Evolutionary conservation across 2,113 vertebrate species (phyloP), one percentile per base, ranked within the genome.

Genomic region (Nibea coibor): DNA sequence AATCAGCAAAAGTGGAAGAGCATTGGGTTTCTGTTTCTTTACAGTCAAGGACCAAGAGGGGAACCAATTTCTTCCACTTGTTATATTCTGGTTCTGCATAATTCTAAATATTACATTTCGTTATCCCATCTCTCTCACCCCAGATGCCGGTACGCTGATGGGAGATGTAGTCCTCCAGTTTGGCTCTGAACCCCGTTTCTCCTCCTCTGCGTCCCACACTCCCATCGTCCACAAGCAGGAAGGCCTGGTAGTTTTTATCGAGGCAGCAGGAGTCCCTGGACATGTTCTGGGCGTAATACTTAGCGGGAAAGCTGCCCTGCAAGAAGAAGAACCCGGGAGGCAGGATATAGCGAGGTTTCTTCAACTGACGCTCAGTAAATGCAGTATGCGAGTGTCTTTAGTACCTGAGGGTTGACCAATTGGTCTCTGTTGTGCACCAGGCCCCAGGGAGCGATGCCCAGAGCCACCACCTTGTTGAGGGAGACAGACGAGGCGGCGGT

Each of bases 231-330:
- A 97, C 96, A 68, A 98, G 89, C 22, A 98, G 93, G 87, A 97
- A 98, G 48, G 95, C 96, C 10, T 97, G 96, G 88, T 97, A 96
- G 90, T 97, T 98, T 85, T 95, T 96, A 86, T 97, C 96, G 20
- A 98, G 93, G 16, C 83, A 91, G 58, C 85, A 91, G n/a, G 90
- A 93, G 72, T 95, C 93, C 1, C 62, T 66, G 0, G 86, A 69
- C 0, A 76, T 72, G 48, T 95, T 94, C 0, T 87, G 56, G 57
- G 93, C 83, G 0, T n/a, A 83, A 79, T 97, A 97, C 43, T 82
- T 93, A 0, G 96, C 96, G 0, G 97, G 97, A 80, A 96, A 97
- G 0, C 94, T 96, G 22, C 97, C 97, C 97, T 98, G 79, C 14
- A 61, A 62, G 8, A 64, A n/a, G 43, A 53, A 47, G 1, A 54